Conservation (phyloP, 2,797 vertebrate species). For the Chaunax sp. region DNA sequence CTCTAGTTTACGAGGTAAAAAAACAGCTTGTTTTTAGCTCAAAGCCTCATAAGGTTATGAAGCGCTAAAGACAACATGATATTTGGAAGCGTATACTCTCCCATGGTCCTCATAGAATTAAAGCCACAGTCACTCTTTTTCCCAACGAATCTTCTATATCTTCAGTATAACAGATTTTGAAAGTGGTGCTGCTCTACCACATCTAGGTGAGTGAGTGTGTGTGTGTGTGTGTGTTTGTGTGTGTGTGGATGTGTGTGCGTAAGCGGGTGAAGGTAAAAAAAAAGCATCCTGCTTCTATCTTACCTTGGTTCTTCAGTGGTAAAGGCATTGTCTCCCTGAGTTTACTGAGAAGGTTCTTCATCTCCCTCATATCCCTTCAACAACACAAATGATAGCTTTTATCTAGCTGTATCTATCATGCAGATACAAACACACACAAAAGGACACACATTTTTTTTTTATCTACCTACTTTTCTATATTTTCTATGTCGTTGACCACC, state of each 20-base stretch:
- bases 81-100: no score
- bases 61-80: no score
- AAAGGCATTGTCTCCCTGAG: conserved; percentile 99
- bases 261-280: background rate
- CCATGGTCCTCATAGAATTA: no score
- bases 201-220: background rate
- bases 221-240: background rate
- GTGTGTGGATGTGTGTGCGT: background rate
- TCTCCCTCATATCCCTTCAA: conserved; percentile 96
- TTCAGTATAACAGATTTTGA: no score
- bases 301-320: conserved; percentile 99
- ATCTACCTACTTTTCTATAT: conserved; percentile 90
- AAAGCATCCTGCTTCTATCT: conserved; percentile 1
- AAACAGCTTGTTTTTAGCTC: no score
- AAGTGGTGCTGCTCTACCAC: background rate
- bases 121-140: background rate
- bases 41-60: no score
- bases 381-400: conserved; percentile 44
- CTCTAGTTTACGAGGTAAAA: no score
- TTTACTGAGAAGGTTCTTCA: conserved; percentile 99
- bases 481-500: conserved; percentile 95
- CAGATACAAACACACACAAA: background rate
- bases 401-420: conserved; percentile 1
- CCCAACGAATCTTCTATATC: background rate
- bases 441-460: background rate